Evolutionary conservation across 2,888 invertebrate genomes (phyloP), one percentile per base, ranked within the genome.

Genomic region (Parnassius glacialis): DNA sequence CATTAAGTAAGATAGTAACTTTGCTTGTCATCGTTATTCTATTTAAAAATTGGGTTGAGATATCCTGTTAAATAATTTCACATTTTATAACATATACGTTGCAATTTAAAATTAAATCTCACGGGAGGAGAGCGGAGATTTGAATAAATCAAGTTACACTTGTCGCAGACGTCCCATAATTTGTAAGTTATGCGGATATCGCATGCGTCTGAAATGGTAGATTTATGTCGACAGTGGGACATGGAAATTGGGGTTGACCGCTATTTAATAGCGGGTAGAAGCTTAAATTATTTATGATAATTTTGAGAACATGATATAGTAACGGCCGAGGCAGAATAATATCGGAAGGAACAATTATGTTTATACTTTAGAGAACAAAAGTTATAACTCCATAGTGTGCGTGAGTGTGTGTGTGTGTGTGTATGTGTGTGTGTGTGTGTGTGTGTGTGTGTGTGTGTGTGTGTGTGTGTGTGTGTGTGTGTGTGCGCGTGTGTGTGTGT

Each of bases 101-200:
- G 45, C 52, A 54, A 11, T 54, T 55, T 60, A 55, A 55, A 60
- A 50, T 61, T 57, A 41, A 59, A 16, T 52, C 7, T 64, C 44
- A 66, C 70, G 69, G 68, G 71, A 71, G 68, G 64, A 65, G 47
- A 64, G 50, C 50, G 43, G 57, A 50, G 54, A 51, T 55, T 61
- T 51, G 67, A 73, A 81, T 84, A 84, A 84, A 84, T 84, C 83
- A 83, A 72, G 74, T 72, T 72, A 68, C 79, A 80, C 78, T 83
- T 83, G 84, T 82, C 83, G 78, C 71, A 68, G 75, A 74, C 70
- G 76, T 75, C 75, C 77, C 79, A 79, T 81, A 81, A 81, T 76
- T 78, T 74, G 80, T 82, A 81, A 83, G 81, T 80, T 84, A 83
- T 82, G 79, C 75, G 74, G 71, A 70, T 63, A 69, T 70, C 66